A percentile compares a stretch with the other conserved stretches of the same genome.
Conservation (phyloP, 2,113 vertebrate genomes). For the Coptodon rendalli region DNA sequence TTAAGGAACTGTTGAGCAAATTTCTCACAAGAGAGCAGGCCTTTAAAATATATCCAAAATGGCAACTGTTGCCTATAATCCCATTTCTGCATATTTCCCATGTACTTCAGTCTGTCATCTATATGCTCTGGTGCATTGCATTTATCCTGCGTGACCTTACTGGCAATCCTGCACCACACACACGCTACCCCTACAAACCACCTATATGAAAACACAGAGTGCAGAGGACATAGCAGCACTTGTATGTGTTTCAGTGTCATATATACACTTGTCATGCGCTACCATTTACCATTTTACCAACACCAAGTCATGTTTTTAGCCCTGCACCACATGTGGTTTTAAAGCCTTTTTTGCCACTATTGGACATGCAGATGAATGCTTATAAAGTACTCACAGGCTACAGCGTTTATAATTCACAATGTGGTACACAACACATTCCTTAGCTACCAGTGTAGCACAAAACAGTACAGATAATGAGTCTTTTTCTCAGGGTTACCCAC, state of each 20-base stretch:
- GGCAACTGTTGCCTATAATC: not conserved
- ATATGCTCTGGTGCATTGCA: not conserved
- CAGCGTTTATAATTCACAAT: constrained; percentile 5
- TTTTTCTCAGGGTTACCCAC: not conserved
- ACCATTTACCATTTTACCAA: not conserved
- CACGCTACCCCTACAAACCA: not conserved
- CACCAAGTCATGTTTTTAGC: not conserved
- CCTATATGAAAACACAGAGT: not conserved
- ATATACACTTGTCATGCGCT: not conserved
- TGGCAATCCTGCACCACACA: not conserved
- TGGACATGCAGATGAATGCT: not conserved
- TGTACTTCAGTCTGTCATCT: not conserved
- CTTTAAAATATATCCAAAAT: not conserved
- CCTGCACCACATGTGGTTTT: not conserved
- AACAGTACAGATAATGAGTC: not conserved
- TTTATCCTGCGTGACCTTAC: not conserved
- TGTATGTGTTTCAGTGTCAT: not conserved
- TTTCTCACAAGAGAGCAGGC: not conserved
- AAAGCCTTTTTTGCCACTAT: not conserved
- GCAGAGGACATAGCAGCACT: not conserved
- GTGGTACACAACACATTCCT: not conserved
- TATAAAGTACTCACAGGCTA: not conserved
- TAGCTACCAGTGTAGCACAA: not conserved
- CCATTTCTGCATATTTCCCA: not conserved
- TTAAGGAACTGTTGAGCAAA: not conserved